These are phyloP conservation scores for Phyllostomus hastatus DNA, from an alignment of 2,113 vertebrate genomes.

Conservation along the genomic window DNA sequence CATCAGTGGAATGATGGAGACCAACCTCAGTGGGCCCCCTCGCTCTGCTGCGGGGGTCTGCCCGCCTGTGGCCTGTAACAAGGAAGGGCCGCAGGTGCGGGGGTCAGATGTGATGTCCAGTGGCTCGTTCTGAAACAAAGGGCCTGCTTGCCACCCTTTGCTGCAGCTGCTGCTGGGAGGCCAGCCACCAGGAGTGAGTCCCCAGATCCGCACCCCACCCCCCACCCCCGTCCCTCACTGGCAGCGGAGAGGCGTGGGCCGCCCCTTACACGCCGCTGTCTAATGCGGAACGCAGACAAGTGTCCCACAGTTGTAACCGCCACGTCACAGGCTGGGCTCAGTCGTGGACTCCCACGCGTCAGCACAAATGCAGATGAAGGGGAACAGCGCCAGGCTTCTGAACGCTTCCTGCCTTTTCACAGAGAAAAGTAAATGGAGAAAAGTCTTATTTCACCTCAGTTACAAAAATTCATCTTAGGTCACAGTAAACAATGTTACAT, in stretches of 20 bases:
- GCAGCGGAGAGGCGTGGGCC: not conserved
- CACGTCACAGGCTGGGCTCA: not conserved
- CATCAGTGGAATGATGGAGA: fast-evolving
- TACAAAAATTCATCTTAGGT: not conserved
- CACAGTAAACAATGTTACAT: not conserved
- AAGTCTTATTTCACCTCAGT: not conserved
- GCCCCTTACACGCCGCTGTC: not conserved
- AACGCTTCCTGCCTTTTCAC: not conserved
- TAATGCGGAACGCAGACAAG: not conserved
- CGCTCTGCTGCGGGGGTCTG: not conserved
- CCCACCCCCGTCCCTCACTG: not conserved
- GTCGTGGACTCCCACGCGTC: not conserved
- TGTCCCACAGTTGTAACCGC: not conserved
- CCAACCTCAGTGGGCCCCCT: fast-evolving
- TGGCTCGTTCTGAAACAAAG: not conserved
- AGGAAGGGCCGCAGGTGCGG: not conserved
- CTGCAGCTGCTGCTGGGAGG: not conserved
- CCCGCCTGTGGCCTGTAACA: not conserved
- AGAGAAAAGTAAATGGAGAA: not conserved
- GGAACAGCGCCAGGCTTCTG: not conserved
- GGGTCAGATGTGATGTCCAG: not conserved
- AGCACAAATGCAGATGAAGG: no score
- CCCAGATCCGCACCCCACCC: not conserved
- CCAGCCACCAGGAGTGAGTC: not conserved
- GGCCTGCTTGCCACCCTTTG: no score